These are phyloP conservation scores for Pipistrellus nathusii DNA, from an alignment of 2,797 vertebrate genomes.

Conservation along the genomic window DNA sequence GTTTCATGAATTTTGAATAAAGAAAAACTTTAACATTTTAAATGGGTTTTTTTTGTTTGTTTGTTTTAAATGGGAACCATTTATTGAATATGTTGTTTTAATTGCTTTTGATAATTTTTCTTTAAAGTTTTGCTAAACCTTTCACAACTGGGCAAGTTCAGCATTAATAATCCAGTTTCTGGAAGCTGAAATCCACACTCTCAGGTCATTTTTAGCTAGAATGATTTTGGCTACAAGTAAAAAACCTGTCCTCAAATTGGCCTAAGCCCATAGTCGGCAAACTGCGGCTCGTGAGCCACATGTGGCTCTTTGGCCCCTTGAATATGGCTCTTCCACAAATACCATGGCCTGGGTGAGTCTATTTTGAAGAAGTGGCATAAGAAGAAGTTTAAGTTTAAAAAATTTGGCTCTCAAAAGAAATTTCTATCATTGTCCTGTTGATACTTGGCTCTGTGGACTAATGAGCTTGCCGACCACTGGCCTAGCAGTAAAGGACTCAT, in stretches of 20 bases:
- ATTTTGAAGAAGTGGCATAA: no score
- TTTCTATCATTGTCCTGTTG: no score
- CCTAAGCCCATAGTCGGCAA: background rate
- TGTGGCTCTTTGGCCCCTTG: no score
- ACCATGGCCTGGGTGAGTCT: no score
- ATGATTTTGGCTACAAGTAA: background rate
- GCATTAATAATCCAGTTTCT: background rate
- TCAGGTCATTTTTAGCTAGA: background rate
- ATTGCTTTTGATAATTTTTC: background rate
- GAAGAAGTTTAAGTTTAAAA: no score
- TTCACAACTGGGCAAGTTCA: background rate
- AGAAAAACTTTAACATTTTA: slow-evolving; percentile 40
- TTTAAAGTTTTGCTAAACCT: background rate
- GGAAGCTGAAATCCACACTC: background rate
- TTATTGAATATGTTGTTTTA: background rate
- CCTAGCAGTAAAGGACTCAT: background rate
- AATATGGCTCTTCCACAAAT: no score
- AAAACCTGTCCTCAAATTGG: background rate
- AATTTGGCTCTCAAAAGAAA: no score
- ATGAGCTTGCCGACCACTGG: background rate
- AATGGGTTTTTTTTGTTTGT: background rate
- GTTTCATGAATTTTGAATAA: background rate
- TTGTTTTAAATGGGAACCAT: background rate
- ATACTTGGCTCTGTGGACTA: no score
- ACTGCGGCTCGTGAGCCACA: no score